Evolutionary conservation across 1,140 invertebrate genomes (phyloP), one percentile per base, ranked within the genome.

Genomic region (Lineus longissimus): DNA sequence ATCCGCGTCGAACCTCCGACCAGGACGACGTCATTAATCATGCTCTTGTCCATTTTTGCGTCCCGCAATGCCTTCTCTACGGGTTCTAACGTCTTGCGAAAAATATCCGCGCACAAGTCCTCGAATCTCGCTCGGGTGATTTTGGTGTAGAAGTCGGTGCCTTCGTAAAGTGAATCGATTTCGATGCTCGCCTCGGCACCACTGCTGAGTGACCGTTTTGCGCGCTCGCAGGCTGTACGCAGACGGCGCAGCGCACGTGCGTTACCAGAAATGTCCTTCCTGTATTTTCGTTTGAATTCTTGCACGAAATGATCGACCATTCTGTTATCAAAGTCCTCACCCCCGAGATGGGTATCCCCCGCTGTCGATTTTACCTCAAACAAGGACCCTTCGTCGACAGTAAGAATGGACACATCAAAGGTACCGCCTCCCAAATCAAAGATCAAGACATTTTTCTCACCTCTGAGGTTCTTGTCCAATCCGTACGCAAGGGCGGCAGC

Each of bases 1-100:
- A 98, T 97, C 83, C 95, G 89, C 33, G 95, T 97, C 19, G 94
- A 97, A 51, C 95, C 95, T 69, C 95, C 95, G 47, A 98, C 95
- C 23, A 98, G 82, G 36, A 98, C 94, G 69, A 98, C 94, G 72
- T 98, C 95, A 73, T 97, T 88, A 68, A 98, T 93, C 65, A 88
- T 86, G 9, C 88, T 83, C 80, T 97, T 97, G 83, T 95, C 93
- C 87, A 97, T 88, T 77, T 96, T 95, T 51, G 95, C 93, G 77
- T 97, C 95, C 55, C 90, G 86, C 17, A 97, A 80, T 6, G 93
- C 90, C 80, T 95, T 95, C 79, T 97, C 94, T 0, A 98, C 94
- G 0, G 95, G 95, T 70, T 96, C 92, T 81, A 98, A 87, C 45
- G 95, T 97, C 45, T 88, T 75, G 86, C 85, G 77, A 78, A 87